phyloP scores from a whole-genome alignment of 2,888 invertebrate genomes.

The Andrena camellia region DNA sequence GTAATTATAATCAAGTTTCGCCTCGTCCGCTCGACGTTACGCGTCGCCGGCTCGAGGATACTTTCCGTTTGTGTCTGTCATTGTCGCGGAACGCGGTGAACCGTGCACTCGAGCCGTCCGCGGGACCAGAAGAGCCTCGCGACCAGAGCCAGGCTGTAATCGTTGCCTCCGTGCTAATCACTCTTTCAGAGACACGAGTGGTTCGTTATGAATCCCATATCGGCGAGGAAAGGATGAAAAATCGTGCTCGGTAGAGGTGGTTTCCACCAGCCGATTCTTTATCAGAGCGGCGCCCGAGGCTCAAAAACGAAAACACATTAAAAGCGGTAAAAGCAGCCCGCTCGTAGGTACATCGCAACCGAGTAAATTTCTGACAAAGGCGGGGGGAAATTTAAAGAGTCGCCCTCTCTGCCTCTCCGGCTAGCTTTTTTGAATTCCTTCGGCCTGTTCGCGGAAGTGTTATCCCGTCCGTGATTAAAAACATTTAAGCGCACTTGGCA shows the following conservation, averaged over 20 bases:
- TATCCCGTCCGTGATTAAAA: slow-evolving; percentile 19
- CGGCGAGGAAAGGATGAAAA: slow-evolving; percentile 42
- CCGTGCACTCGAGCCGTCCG: slow-evolving; percentile 5
- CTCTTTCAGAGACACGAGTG: slow-evolving; percentile 52
- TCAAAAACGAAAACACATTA: slow-evolving; percentile 38
- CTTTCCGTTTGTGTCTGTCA: slow-evolving; percentile 27
- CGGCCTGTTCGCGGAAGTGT: neutral
- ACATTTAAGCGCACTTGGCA: slow-evolving; percentile 11
- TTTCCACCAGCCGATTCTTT: slow-evolving; percentile 18
- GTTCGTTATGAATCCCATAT: slow-evolving; percentile 53
- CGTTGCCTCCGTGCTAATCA: slow-evolving; percentile 34
- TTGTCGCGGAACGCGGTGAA: slow-evolving; percentile 2
- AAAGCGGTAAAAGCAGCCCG: slow-evolving; percentile 6
- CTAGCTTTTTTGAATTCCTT: neutral
- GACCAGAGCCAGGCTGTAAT: slow-evolving; percentile 40
- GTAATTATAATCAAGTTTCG: slow-evolving; percentile 72
- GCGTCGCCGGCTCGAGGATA: slow-evolving; percentile 47
- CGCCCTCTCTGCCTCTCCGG: neutral
- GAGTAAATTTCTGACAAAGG: slow-evolving; percentile 32
- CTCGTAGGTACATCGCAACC: slow-evolving; percentile 5
- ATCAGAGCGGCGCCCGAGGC: slow-evolving; percentile 21
- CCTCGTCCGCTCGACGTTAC: slow-evolving; percentile 41
- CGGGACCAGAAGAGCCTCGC: neutral
- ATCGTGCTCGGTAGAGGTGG: slow-evolving; percentile 6
- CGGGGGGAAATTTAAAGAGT: neutral